phyloP scores from a whole-genome alignment of 2,113 vertebrate genomes.

The Hipposideros armiger region DNA sequence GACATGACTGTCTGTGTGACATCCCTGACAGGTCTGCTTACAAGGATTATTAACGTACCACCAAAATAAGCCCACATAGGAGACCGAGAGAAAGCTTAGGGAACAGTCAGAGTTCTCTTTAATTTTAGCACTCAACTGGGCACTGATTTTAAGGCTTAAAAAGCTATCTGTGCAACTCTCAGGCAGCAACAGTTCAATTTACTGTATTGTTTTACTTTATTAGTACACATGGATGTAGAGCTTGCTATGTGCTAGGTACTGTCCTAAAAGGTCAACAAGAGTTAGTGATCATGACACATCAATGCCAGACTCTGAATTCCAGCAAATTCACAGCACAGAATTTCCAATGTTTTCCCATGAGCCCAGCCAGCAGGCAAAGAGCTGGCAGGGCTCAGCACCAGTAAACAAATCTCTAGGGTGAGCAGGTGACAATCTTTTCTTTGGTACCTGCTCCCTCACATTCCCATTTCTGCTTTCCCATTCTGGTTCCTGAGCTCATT shows the following conservation, averaged over 20 bases:
- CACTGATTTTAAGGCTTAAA: not conserved
- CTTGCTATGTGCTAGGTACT: not conserved
- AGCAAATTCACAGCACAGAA: not conserved
- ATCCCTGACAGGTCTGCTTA: conserved; percentile 43
- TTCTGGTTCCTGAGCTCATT: not conserved
- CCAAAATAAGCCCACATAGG: not conserved
- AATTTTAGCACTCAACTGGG: not conserved
- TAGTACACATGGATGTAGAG: not conserved
- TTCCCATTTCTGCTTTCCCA: not conserved
- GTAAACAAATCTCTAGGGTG: not conserved
- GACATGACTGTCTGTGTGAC: conserved; percentile 47
- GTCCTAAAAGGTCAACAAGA: not conserved
- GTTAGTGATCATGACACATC: not conserved
- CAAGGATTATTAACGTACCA: conserved; percentile 65
- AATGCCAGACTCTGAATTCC: not conserved
- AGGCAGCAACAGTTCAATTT: not conserved
- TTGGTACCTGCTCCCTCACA: not conserved
- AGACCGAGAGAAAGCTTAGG: not conserved
- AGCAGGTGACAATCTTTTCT: not conserved
- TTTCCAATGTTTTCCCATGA: not conserved
- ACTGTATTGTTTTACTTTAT: not conserved
- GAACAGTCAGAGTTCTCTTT: conserved; percentile 19
- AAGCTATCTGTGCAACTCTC: not conserved
- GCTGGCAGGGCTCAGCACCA: not conserved
- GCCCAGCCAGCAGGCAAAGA: not conserved